Percentiles rank a stretch among this genome's conserved stretches.
These are phyloP conservation scores for Brachyopa scutellaris DNA, from an alignment of 2,888 invertebrate species.

Conservation along the genomic window DNA sequence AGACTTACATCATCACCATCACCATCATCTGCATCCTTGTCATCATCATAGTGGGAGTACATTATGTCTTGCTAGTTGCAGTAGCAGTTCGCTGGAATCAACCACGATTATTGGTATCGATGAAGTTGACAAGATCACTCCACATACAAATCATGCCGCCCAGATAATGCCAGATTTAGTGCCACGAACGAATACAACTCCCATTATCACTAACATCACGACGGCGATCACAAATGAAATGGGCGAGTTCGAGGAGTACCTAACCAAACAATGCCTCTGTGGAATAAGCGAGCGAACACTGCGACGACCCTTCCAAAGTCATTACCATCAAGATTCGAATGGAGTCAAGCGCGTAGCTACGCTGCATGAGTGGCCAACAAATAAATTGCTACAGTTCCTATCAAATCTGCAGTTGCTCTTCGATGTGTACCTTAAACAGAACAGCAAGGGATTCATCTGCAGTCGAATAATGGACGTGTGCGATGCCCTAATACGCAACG, in stretches of 20 bases:
- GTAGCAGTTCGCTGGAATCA: slow-evolving; percentile 54
- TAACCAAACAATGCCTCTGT: slow-evolving; percentile 91
- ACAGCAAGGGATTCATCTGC: slow-evolving; percentile 91
- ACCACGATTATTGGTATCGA: slow-evolving; percentile 73
- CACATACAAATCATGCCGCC: slow-evolving; percentile 47
- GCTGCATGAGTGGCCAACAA: slow-evolving; percentile 86
- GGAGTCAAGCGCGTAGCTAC: slow-evolving; percentile 83
- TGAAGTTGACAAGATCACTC: slow-evolving; percentile 77
- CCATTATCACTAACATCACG: slow-evolving; percentile 63
- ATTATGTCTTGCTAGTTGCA: slow-evolving; percentile 61
- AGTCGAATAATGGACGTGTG: slow-evolving; percentile 90
- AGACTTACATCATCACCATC: slow-evolving; percentile 54
- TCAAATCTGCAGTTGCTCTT: slow-evolving; percentile 92
- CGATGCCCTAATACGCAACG: slow-evolving; percentile 90
- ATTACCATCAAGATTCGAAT: slow-evolving; percentile 82
- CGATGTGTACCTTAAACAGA: slow-evolving; percentile 92
- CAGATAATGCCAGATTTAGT: slow-evolving; percentile 76
- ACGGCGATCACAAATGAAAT: slow-evolving; percentile 77
- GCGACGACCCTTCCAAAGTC: slow-evolving; percentile 87
- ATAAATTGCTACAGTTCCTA: slow-evolving; percentile 88
- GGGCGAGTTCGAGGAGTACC: slow-evolving; percentile 81
- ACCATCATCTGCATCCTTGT: slow-evolving; percentile 51
- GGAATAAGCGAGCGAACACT: slow-evolving; percentile 88
- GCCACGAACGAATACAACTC: slow-evolving; percentile 65
- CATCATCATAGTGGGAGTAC: slow-evolving; percentile 55